Conservation (phyloP, 2,888 invertebrate genomes). For the Acanthosoma haemorrhoidale region DNA sequence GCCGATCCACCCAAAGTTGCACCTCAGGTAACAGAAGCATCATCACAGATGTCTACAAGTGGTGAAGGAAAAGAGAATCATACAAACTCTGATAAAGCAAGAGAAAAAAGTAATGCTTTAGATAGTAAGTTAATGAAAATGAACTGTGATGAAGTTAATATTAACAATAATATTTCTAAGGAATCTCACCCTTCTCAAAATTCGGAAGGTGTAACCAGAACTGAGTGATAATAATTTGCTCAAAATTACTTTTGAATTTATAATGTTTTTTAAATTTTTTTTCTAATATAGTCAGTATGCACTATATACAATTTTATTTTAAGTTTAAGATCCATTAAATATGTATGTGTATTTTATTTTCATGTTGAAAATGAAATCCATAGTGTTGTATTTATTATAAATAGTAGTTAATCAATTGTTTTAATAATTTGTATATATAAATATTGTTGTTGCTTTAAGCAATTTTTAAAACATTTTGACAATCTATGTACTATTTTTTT, state of each 20-base stretch:
- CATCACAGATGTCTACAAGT: not conserved
- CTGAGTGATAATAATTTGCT: constrained; percentile 14
- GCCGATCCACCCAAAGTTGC: not conserved
- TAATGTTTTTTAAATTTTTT: not conserved
- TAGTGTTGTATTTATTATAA: constrained; percentile 21
- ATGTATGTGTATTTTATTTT: constrained; percentile 10
- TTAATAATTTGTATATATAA: not conserved
- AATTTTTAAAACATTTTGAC: not conserved
- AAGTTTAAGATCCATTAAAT: not conserved
- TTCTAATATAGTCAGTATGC: constrained; percentile 11
- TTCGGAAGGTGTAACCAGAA: constrained; percentile 16
- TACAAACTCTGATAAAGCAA: not conserved
- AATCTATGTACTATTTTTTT: constrained; percentile 20
- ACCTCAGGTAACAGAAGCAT: not conserved
- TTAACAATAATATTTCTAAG: constrained; percentile 28
- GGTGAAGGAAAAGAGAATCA: constrained; percentile 3
- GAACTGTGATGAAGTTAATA: constrained; percentile 25
- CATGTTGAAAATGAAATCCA: constrained; percentile 15
- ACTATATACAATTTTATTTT: not conserved
- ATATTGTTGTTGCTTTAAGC: constrained; percentile 11
- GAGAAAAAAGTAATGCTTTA: not conserved
- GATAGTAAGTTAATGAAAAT: constrained; percentile 22
- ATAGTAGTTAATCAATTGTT: not conserved
- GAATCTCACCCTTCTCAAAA: constrained; percentile 24
- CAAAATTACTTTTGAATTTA: not conserved